These are phyloP conservation scores for Cairina moschata DNA, from an alignment of 2,113 vertebrate genomes.

Conservation along the genomic window DNA sequence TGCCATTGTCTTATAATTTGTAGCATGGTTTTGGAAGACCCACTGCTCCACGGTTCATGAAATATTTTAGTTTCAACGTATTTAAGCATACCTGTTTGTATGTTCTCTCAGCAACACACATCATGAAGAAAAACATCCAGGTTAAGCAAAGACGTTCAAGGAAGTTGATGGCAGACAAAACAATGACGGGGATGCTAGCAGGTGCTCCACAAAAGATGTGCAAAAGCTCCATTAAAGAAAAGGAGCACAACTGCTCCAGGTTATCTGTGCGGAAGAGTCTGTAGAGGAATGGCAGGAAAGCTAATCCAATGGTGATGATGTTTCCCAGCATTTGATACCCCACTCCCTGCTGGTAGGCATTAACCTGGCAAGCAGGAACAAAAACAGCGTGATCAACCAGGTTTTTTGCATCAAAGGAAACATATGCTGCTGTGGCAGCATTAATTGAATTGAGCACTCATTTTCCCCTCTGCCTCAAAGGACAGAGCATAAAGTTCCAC, in stretches of 20 bases:
- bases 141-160: constrained; percentile 90
- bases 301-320: constrained; percentile 84
- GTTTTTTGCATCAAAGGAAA: not conserved
- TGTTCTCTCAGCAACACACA: constrained; percentile 97
- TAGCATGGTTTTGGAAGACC: not conserved
- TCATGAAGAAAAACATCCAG: constrained; percentile 98
- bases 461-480: not conserved
- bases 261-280: constrained; percentile 84
- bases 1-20: not conserved
- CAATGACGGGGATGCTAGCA: constrained; percentile 57
- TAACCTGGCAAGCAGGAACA: constrained; percentile 82
- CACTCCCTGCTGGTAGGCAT: constrained; percentile 89
- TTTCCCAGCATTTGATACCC: constrained; percentile 93
- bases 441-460: not conserved
- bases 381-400: not conserved
- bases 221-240: constrained; percentile 79
- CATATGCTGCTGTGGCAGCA: not conserved
- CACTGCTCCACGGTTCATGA: not conserved
- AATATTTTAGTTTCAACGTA: not conserved
- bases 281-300: constrained; percentile 89
- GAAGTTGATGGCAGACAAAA: constrained; percentile 86
- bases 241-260: constrained; percentile 78
- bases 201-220: constrained; percentile 82
- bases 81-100: constrained; percentile 89
- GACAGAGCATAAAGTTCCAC: not conserved